Conservation (phyloP, 2,888 invertebrate genomes). For the Hemicrepidius hirtus region DNA sequence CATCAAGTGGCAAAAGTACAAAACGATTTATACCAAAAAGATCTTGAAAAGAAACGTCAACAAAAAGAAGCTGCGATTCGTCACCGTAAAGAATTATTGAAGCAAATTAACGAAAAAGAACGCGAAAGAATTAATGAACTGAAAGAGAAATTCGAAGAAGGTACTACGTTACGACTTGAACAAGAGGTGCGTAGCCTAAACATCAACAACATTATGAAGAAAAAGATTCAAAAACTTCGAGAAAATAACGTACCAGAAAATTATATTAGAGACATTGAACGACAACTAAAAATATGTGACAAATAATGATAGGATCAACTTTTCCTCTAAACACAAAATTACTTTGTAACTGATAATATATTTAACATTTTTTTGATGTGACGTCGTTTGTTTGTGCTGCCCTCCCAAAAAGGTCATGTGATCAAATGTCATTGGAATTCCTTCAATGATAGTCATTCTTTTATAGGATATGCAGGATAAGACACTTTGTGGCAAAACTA, state of each 20-base stretch:
- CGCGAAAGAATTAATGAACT: slow-evolving; percentile 77
- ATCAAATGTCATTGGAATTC: too few relatives aligned
- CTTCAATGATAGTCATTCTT: too few relatives aligned
- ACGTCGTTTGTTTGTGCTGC: too few relatives aligned
- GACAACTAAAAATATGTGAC: slow-evolving; percentile 55
- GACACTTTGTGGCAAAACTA: too few relatives aligned
- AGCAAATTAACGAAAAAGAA: slow-evolving; percentile 83
- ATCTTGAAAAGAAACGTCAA: slow-evolving; percentile 69
- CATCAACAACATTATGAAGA: slow-evolving; percentile 72
- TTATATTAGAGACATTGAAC: slow-evolving; percentile 66
- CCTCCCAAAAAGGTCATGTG: too few relatives aligned
- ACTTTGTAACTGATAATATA: too few relatives aligned
- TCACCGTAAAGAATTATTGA: slow-evolving; percentile 79
- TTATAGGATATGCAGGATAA: too few relatives aligned
- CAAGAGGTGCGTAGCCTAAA: slow-evolving; percentile 75
- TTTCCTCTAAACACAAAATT: too few relatives aligned
- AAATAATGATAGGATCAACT: too few relatives aligned
- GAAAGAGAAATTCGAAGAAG: slow-evolving; percentile 80
- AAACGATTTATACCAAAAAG: slow-evolving; percentile 67
- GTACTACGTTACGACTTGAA: slow-evolving; percentile 78
- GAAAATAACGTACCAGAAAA: slow-evolving; percentile 63
- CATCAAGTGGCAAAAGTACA: slow-evolving; percentile 72
- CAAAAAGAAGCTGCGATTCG: slow-evolving; percentile 71
- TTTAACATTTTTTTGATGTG: too few relatives aligned
- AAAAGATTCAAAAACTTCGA: slow-evolving; percentile 77